Evolutionary conservation across 2,888 invertebrate genomes (phyloP).

Genomic region (Drosophila siamana): DNA sequence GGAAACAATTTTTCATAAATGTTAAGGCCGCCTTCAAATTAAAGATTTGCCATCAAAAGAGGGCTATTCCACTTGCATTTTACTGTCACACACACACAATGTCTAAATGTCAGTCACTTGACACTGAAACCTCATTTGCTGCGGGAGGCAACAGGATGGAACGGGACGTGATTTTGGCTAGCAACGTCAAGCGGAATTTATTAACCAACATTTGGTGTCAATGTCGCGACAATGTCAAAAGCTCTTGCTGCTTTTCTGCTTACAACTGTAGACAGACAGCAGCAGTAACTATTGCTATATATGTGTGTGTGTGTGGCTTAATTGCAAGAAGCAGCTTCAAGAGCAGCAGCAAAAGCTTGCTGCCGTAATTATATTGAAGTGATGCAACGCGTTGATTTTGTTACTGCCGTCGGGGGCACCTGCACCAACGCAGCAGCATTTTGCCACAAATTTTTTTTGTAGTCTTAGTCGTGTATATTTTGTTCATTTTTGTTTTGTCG

Average conservation of each 20-base stretch:
- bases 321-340: slow-evolving; percentile 14
- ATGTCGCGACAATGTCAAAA: slow-evolving; percentile 78
- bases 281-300: slow-evolving; percentile 5
- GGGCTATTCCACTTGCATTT: slow-evolving; percentile 16
- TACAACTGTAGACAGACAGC: slow-evolving; percentile 16
- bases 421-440: slow-evolving; percentile 36
- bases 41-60: slow-evolving; percentile 1
- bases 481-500: neutral
- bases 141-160: neutral
- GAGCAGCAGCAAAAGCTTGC: slow-evolving; percentile 32
- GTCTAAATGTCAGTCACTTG: slow-evolving; percentile 56
- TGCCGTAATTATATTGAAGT: slow-evolving; percentile 80
- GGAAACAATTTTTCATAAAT: too few relatives aligned
- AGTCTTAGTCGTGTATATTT: too few relatives aligned
- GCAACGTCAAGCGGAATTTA: slow-evolving; percentile 52
- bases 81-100: slow-evolving; percentile 27
- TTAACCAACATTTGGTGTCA: slow-evolving; percentile 76
- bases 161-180: slow-evolving; percentile 33
- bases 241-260: slow-evolving; percentile 24
- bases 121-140: slow-evolving; percentile 47
- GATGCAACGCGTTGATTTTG: slow-evolving; percentile 66
- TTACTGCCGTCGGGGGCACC: slow-evolving; percentile 45
- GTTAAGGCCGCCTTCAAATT: neutral
- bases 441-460: slow-evolving; percentile 23
- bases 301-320: slow-evolving; percentile 14